phyloP scores from a whole-genome alignment of 2,888 invertebrate species.

The Liposcelis brunnea region DNA sequence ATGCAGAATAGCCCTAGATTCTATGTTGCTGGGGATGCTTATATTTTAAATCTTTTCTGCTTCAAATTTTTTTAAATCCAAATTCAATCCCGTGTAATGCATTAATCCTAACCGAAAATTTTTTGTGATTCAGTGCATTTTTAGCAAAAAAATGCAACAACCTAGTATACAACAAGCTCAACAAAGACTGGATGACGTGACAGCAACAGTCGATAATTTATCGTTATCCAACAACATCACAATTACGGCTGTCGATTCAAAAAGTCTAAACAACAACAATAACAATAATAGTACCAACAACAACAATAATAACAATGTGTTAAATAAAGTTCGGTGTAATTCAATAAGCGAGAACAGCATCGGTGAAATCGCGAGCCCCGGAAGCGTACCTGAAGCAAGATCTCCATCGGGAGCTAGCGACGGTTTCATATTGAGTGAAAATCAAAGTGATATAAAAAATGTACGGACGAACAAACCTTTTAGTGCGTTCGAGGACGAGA shows the following conservation, averaged over 20 bases:
- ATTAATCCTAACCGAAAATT: too few species aligned
- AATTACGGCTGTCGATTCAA: background rate
- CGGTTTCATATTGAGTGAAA: background rate
- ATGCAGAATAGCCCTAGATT: too few species aligned
- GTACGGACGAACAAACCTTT: background rate
- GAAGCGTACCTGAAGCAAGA: slow-evolving; percentile 1
- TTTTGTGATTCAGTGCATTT: too few species aligned
- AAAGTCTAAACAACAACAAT: slow-evolving; percentile 3
- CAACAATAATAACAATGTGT: background rate
- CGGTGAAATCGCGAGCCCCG: background rate
- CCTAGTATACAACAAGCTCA: background rate
- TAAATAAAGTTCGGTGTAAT: background rate
- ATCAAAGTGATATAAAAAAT: background rate
- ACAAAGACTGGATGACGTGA: slow-evolving; percentile 1
- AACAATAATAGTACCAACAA: background rate
- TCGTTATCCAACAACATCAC: slow-evolving; percentile 2
- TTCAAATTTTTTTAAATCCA: too few species aligned
- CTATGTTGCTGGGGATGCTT: too few species aligned
- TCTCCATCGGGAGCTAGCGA: slow-evolving; percentile 1
- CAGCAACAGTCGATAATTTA: background rate
- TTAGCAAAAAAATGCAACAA: background rate
- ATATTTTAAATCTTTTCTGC: too few species aligned
- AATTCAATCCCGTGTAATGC: too few species aligned
- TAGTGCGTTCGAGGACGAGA: too few species aligned
- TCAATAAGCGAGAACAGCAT: too few species aligned